Evolutionary conservation across 2,888 invertebrate species (phyloP), one percentile per base, ranked within the genome.

Genomic region (Ophion ventricosus): DNA sequence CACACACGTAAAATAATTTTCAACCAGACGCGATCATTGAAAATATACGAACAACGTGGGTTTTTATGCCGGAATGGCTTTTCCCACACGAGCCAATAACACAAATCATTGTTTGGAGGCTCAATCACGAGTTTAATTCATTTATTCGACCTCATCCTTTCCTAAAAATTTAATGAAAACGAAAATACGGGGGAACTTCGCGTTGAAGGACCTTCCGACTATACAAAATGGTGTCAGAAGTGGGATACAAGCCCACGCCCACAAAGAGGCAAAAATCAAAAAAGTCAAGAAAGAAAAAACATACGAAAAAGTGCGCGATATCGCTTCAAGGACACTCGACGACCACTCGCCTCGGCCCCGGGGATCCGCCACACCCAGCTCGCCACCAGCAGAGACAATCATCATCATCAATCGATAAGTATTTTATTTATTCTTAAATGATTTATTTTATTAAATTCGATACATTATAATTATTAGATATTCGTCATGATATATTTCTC

Each of bases 171-270:
- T 54, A 7, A 25, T 17, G 49, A 49, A 69, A 17, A 70, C 70
- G 70, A 70, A 70, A 70, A 0, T 35, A 70, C 70, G 70, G 29
- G 56, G 70, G 54, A 70, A 70, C 70, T 70, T 20, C 70, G 35
- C 26, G 35, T 14, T 70, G 70, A 35, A 70, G 70, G 14, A 70
- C 49, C 57, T 57, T 70, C 49, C 35, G 70, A 70, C 70, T n/a
- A 57, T 70, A 75, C 75, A 75, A 25, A 63, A 63, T 61, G 61
- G 61, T 95, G 94, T 95, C 94, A 95, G 95, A 93, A 94, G 94
- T 94, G 95, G 94, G 95, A 95, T 95, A 94, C 94, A 95, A 95
- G 95, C 95, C 94, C 95, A 95, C 94, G 95, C 95, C 94, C 94
- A 83, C 85, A 85, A 5, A 29, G 29, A 3, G 29, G 29, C 94